Percentiles rank a stretch among this genome's conserved stretches.
These are phyloP conservation scores for Siniperca scherzeri DNA, from an alignment of 2,797 vertebrate species.

Conservation along the genomic window DNA sequence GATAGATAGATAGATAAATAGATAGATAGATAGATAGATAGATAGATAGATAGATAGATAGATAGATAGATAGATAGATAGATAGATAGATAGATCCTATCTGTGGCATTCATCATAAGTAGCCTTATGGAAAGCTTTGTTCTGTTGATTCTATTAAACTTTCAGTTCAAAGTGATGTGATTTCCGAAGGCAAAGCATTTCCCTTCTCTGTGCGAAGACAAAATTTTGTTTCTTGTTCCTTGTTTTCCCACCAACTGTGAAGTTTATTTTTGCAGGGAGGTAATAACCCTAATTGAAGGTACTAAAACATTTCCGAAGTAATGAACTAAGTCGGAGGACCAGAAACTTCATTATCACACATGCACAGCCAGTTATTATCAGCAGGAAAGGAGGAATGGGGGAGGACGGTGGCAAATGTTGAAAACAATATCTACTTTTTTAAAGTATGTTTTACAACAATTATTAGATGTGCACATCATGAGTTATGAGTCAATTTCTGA, in stretches of 20 bases:
- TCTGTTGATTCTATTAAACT: slow-evolving; percentile 33
- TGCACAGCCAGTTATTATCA: slow-evolving; percentile 42
- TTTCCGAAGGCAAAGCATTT: slow-evolving; percentile 46
- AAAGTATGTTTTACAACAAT: not conserved
- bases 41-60: not conserved
- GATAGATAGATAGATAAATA: not conserved
- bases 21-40: slow-evolving; percentile 19
- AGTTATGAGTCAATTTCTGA: not conserved
- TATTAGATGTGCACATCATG: not conserved
- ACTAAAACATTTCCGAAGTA: slow-evolving; percentile 71
- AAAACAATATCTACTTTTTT: not conserved
- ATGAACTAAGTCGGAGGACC: slow-evolving; percentile 57
- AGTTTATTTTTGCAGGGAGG: slow-evolving; percentile 77
- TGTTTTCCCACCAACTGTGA: slow-evolving; percentile 64
- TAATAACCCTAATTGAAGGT: slow-evolving; percentile 77
- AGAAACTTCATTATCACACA: slow-evolving; percentile 47
- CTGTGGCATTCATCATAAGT: not conserved
- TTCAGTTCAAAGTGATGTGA: slow-evolving; percentile 34
- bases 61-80: slow-evolving; percentile 19
- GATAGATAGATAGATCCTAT: not conserved
- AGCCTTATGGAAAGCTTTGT: not conserved
- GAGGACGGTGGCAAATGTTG: not conserved
- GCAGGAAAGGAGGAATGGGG: not conserved
- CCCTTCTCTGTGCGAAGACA: slow-evolving; percentile 26
- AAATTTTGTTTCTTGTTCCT: slow-evolving; percentile 50